Conservation (phyloP, 1,140 invertebrate species). For the Drosophila auraria region DNA sequence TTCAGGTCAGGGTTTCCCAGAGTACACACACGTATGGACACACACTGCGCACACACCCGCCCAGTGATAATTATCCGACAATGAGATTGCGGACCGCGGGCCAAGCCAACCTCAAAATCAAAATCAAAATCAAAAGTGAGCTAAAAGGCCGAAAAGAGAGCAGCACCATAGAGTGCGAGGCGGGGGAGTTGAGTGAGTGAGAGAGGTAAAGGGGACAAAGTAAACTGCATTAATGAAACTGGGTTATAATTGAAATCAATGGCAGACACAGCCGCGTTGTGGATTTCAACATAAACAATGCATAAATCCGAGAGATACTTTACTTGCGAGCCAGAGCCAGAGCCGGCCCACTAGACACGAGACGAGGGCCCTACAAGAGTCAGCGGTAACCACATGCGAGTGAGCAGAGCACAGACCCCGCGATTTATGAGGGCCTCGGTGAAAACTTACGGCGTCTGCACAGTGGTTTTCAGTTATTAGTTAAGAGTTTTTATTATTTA, state of each 20-base stretch:
- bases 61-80: constrained; percentile 77
- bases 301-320: constrained; percentile 60
- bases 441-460: constrained; percentile 23
- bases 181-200: not conserved
- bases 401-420: constrained; percentile 16
- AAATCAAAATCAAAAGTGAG: constrained; percentile 24
- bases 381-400: constrained; percentile 46
- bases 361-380: constrained; percentile 56
- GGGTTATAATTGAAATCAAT: constrained; percentile 81
- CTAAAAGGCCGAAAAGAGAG: constrained; percentile 33
- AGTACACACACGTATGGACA: constrained; percentile 51
- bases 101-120: constrained; percentile 44
- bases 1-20: constrained; percentile 79
- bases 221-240: constrained; percentile 70
- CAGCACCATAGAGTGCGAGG: not conserved
- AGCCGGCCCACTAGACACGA: constrained; percentile 37
- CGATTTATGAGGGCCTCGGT: constrained; percentile 57
- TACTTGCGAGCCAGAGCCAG: constrained; percentile 34
- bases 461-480: constrained; percentile 2
- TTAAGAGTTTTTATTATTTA: not conserved
- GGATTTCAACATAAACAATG: constrained; percentile 72
- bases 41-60: constrained; percentile 14
- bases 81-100: constrained; percentile 56
- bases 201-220: constrained; percentile 14
- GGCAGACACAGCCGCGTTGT: constrained; percentile 39